Conservation (phyloP, 2,113 vertebrate species). For the Cheilinus undulatus region DNA sequence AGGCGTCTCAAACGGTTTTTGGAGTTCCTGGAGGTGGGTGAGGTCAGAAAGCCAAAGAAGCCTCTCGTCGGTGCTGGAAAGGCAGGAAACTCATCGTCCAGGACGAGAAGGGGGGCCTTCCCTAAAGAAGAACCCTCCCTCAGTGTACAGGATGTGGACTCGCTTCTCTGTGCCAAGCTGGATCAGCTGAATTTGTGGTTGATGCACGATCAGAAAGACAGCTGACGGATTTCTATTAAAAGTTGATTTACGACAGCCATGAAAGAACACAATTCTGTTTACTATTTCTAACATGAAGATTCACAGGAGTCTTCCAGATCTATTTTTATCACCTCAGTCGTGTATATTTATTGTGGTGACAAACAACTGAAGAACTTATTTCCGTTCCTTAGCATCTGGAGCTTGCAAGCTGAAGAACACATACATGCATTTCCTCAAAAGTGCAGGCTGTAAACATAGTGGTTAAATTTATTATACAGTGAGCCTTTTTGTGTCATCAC, state of each 20-base stretch:
- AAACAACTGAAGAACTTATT: slow-evolving; percentile 15
- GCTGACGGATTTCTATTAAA: slow-evolving; percentile 37
- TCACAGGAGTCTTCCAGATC: neutral
- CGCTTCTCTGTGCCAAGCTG: slow-evolving; percentile 82
- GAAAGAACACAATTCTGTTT: slow-evolving; percentile 2
- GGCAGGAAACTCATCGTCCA: slow-evolving; percentile 38
- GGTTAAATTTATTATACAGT: slow-evolving; percentile 6
- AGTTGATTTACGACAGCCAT: slow-evolving; percentile 1
- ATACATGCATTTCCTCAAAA: slow-evolving; percentile 15
- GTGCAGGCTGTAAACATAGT: slow-evolving; percentile 1
- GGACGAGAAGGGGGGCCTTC: slow-evolving; percentile 69
- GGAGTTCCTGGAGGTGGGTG: slow-evolving; percentile 87
- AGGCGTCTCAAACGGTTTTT: slow-evolving; percentile 86
- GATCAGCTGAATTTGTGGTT: slow-evolving; percentile 79
- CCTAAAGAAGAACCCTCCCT: slow-evolving; percentile 66
- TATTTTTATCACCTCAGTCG: slow-evolving; percentile 6
- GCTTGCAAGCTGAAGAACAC: slow-evolving; percentile 22
- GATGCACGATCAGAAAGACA: slow-evolving; percentile 54
- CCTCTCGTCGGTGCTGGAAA: slow-evolving; percentile 66
- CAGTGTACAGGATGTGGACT: slow-evolving; percentile 83
- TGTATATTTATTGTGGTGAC: slow-evolving; percentile 20
- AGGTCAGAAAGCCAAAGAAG: slow-evolving; percentile 83
- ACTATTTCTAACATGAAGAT: slow-evolving; percentile 12
- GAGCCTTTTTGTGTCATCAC: neutral
- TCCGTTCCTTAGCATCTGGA: slow-evolving; percentile 31